phyloP scores from a whole-genome alignment of 2,888 invertebrate species.

The Clostera curtula region DNA sequence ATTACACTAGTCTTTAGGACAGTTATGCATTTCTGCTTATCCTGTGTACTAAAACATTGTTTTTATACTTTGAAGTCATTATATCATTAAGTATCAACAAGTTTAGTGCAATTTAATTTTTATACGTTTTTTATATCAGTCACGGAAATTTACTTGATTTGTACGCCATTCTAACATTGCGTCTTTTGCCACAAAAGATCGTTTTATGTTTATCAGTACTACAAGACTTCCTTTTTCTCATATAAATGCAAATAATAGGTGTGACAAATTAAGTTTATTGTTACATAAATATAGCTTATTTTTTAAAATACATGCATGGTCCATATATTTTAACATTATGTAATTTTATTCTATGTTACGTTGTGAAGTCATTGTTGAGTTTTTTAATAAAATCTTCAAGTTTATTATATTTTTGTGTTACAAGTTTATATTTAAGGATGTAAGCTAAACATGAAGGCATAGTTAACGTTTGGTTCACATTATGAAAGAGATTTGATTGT shows the following conservation, averaged over 20 bases:
- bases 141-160: conserved; percentile 11
- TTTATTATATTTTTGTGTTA: conserved; percentile 20
- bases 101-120: conserved; percentile 7
- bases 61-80: conserved; percentile 16
- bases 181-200: conserved; percentile 50
- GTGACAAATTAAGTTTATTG: conserved; percentile 31
- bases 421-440: not conserved
- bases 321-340: conserved; percentile 38
- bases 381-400: conserved; percentile 61
- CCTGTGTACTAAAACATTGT: conserved; percentile 27
- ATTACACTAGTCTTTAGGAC: conserved; percentile 42
- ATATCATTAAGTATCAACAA: conserved; percentile 11
- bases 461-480: too few relatives aligned
- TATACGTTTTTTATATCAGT: conserved; percentile 9
- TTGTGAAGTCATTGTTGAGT: conserved; percentile 68
- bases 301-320: conserved; percentile 35
- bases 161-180: conserved; percentile 43
- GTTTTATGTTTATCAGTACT: conserved; percentile 40
- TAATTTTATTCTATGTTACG: conserved; percentile 47
- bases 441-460: too few relatives aligned
- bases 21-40: conserved; percentile 53
- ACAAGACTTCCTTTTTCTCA: conserved; percentile 30
- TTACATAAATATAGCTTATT: conserved; percentile 12
- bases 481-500: too few relatives aligned
- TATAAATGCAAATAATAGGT: conserved; percentile 23